Evolutionary conservation across 2,888 invertebrate genomes (phyloP).

Genomic region (Phaonia tiefii): DNA sequence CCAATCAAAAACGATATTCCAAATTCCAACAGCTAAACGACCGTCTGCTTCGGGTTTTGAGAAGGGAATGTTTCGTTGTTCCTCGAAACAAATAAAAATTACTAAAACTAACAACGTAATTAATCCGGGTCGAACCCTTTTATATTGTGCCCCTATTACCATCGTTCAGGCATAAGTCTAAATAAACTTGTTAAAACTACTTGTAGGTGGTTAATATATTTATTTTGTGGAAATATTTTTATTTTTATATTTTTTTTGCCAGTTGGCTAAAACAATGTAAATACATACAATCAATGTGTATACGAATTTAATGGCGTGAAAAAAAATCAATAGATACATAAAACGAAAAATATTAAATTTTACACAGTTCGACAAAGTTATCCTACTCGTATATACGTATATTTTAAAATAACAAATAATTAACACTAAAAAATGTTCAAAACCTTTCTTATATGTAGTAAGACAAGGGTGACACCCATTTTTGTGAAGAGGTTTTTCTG

Average conservation of each 20-base stretch:
- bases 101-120: too few relatives aligned
- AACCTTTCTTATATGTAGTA: conserved; percentile 6
- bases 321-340: background rate
- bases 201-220: conserved; percentile 1
- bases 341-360: background rate
- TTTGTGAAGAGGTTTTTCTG: background rate
- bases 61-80: too few relatives aligned
- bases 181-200: too few relatives aligned
- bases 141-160: too few relatives aligned
- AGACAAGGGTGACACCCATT: background rate
- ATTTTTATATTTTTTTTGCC: conserved; percentile 11
- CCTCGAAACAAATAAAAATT: too few relatives aligned
- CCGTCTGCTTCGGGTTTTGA: too few relatives aligned
- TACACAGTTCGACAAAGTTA: background rate
- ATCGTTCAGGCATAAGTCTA: too few relatives aligned
- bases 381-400: background rate
- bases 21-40: too few relatives aligned
- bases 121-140: too few relatives aligned
- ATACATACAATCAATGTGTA: conserved; percentile 1
- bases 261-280: background rate
- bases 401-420: conserved; percentile 29
- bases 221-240: conserved; percentile 31
- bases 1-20: too few relatives aligned
- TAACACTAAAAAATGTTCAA: conserved; percentile 22
- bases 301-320: background rate